These are phyloP conservation scores for Dioctria linearis DNA, from an alignment of 2,888 invertebrate species.

Conservation along the genomic window DNA sequence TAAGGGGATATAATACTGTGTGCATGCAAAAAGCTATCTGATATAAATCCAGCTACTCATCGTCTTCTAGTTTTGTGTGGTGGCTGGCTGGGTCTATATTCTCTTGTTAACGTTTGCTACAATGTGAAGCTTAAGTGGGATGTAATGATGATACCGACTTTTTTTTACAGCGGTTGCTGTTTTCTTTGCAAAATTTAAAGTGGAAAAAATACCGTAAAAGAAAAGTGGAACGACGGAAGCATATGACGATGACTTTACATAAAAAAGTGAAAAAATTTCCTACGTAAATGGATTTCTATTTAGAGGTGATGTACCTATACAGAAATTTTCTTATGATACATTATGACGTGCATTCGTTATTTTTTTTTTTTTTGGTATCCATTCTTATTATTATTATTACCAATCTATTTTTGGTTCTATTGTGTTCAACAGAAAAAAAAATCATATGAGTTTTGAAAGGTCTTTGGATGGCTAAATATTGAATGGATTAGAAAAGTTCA, in stretches of 20 bases:
- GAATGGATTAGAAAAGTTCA: no score
- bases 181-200: not conserved
- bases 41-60: slow-evolving; percentile 45
- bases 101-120: slow-evolving; percentile 35
- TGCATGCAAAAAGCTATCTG: slow-evolving; percentile 41
- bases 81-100: not conserved
- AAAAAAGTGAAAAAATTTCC: not conserved
- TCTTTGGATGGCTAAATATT: no score
- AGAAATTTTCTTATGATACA: no score
- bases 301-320: not conserved
- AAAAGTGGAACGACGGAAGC: not conserved
- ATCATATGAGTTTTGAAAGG: no score
- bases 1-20: slow-evolving; percentile 21
- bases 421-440: no score
- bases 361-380: no score
- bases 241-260: not conserved
- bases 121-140: slow-evolving; percentile 35
- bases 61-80: slow-evolving; percentile 31
- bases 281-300: not conserved
- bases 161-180: slow-evolving; percentile 15
- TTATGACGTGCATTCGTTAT: no score
- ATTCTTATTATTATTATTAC: no score
- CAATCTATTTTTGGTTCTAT: no score
- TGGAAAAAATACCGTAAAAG: not conserved
- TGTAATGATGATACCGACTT: slow-evolving; percentile 40